Conservation (phyloP, 2,888 invertebrate species). For the Tipula lateralis region DNA sequence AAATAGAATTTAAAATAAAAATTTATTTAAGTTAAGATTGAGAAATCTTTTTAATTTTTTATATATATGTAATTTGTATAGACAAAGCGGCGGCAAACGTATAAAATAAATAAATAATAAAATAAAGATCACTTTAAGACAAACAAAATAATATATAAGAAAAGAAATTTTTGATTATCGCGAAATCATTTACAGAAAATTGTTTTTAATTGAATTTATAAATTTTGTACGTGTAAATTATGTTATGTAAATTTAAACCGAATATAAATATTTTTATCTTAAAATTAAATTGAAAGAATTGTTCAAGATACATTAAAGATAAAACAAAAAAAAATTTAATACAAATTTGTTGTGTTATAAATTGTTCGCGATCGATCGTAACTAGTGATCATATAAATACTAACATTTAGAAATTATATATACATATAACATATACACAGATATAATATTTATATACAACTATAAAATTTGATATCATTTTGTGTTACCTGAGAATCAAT, state of each 20-base stretch:
- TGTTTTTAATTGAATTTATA: slow-evolving; percentile 1
- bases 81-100: slow-evolving; percentile 4
- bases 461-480: slow-evolving; percentile 2
- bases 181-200: slow-evolving; percentile 24
- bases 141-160: neutral
- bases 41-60: neutral
- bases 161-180: slow-evolving; percentile 19
- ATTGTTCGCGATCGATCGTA: neutral
- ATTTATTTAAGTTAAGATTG: neutral
- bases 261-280: neutral
- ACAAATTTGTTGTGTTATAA: neutral
- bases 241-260: slow-evolving; percentile 13
- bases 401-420: neutral
- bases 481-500: slow-evolving; percentile 11
- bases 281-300: neutral
- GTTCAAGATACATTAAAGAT: neutral
- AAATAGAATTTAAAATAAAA: slow-evolving; percentile 6
- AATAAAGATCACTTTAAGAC: slow-evolving; percentile 15
- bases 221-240: slow-evolving; percentile 20
- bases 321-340: neutral
- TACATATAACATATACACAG: neutral
- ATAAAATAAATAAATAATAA: slow-evolving; percentile 24
- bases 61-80: neutral
- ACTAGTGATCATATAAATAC: neutral
- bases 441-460: neutral